phyloP scores from a whole-genome alignment of 1,140 invertebrate species.

The Dicyema japonicum region DNA sequence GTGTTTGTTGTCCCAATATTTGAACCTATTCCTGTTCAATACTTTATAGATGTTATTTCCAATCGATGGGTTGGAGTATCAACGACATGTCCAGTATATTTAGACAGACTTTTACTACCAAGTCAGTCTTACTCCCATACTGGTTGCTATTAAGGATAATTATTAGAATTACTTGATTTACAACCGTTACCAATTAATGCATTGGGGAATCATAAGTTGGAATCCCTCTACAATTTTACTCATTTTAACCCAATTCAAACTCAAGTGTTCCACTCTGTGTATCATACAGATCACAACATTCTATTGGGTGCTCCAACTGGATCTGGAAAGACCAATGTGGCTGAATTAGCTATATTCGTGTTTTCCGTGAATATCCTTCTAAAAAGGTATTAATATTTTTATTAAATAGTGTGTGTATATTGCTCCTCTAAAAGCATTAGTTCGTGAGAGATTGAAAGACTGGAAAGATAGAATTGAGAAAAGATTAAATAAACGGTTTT shows the following conservation, averaged over 20 bases:
- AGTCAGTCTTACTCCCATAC: background rate
- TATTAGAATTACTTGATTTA: constrained; percentile 45
- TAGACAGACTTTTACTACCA: constrained; percentile 2
- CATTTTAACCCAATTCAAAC: constrained; percentile 98
- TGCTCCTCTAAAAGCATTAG: constrained; percentile 79
- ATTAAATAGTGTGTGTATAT: constrained; percentile 54
- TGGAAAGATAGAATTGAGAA: constrained; percentile 56
- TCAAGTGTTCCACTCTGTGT: constrained; percentile 78
- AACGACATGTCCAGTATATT: constrained; percentile 4
- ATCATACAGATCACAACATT: constrained; percentile 69
- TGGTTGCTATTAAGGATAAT: background rate
- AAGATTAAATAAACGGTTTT: constrained; percentile 1
- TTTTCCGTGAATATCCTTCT: constrained; percentile 45
- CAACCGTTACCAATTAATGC: constrained; percentile 52
- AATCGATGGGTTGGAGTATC: constrained; percentile 51
- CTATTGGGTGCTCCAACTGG: constrained; percentile 82
- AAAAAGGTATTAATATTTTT: constrained; percentile 30
- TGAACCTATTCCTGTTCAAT: constrained; percentile 59
- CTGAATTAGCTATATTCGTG: constrained; percentile 82
- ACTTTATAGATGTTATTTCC: constrained; percentile 48
- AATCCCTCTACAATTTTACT: constrained; percentile 52
- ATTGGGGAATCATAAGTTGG: constrained; percentile 37
- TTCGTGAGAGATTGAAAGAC: constrained; percentile 69
- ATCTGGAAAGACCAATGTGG: constrained; percentile 86
- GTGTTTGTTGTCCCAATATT: constrained; percentile 74